Conservation (phyloP, 2,888 invertebrate genomes). For the Drosophila fungiperda region DNA sequence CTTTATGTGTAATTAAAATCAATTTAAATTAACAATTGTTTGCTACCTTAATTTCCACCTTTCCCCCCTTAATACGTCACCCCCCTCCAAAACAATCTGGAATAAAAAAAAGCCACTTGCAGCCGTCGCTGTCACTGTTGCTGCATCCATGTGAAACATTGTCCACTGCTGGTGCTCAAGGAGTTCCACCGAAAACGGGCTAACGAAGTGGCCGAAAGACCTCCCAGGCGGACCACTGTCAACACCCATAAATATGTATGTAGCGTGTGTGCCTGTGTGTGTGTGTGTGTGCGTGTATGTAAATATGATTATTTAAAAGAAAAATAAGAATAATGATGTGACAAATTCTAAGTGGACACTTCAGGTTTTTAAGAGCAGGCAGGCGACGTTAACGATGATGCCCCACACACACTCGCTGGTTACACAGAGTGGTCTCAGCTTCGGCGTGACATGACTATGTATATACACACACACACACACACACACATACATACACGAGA, state of each 20-base stretch:
- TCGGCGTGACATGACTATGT: constrained; percentile 54
- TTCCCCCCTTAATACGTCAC: neutral
- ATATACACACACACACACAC: constrained; percentile 12
- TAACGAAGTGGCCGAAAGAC: constrained; percentile 72
- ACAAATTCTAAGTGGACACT: constrained; percentile 80
- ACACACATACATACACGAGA: constrained; percentile 7
- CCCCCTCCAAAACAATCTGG: neutral
- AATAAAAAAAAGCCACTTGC: constrained; percentile 20
- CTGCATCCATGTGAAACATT: constrained; percentile 60
- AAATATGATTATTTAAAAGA: constrained; percentile 76
- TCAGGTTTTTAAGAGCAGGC: constrained; percentile 58
- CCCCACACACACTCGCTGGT: constrained; percentile 34
- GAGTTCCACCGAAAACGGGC: constrained; percentile 69
- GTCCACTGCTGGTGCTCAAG: constrained; percentile 60
- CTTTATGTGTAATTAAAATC: neutral
- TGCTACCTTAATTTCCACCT: neutral
- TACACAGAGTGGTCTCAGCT: constrained; percentile 46
- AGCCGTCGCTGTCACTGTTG: constrained; percentile 31
- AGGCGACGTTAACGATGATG: constrained; percentile 31
- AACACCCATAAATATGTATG: constrained; percentile 17
- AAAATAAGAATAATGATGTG: constrained; percentile 83
- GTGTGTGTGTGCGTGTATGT: constrained; percentile 33
- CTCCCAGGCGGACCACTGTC: constrained; percentile 60
- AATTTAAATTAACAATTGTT: neutral
- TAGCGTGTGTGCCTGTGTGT: neutral